Base-by-base conservation (phyloP, 2,888 invertebrate genomes). In the Neocrepidodera transversa region DNA sequence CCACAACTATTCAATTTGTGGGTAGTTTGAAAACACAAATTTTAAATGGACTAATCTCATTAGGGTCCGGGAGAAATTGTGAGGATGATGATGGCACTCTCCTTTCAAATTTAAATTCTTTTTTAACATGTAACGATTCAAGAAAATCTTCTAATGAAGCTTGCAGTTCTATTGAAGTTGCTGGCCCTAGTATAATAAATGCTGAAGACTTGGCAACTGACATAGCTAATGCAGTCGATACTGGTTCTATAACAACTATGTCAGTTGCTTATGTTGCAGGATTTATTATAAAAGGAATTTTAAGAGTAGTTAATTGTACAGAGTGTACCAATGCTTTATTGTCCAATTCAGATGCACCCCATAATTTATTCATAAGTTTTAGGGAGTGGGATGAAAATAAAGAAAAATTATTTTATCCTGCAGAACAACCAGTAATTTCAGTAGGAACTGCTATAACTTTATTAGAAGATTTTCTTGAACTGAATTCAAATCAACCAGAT, bases 1-100 rank as follows among this genome's bases (percentile, higher is more conserved):
- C 43, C 32, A 53, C 53, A 10, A 43, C 43, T 30, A 23, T 32
- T 13, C 53, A 53, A 30, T 43, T 53, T 53, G 20, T 53, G 5
- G 43, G 38, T 11, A 53, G 53, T 30, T 35, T 43, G 6, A 43
- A 52, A 23, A 30, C 52, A 13, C 40, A 40, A 52, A 42, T 52
- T 42, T 42, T 42, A 30, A 53, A 53, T 32, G 53, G 53, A 10
- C 43, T 53, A 8, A 32, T 43, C 10, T 17, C 14, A 30, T 32
- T 42, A 40, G 43, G 43, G 1, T 17, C 32, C 16, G 53, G 53
- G 20, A 32, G 43, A 26, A 53, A 53, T 30, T 43, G 53, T 30
- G 53, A 32, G 35, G 32, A 43, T 13, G 53, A 53, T 17, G 53
- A 53, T 18, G 23, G 32, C n/a, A 30, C 26, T 32, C 43, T 32